These are phyloP conservation scores for Eudemis profundana DNA, from an alignment of 2,888 invertebrate species.

Conservation along the genomic window DNA sequence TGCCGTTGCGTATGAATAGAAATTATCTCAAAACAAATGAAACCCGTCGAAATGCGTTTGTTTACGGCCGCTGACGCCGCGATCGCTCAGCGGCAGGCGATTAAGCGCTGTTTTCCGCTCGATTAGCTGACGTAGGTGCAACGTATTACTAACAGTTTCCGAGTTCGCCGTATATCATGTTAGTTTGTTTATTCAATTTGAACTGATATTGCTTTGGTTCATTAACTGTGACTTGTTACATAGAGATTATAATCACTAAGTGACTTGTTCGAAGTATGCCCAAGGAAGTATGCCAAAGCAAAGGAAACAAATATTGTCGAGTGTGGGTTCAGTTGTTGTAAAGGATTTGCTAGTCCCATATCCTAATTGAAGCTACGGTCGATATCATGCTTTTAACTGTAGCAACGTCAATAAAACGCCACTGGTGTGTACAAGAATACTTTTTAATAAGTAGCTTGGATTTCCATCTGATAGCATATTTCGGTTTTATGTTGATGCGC, in stretches of 20 bases:
- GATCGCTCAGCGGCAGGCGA: slow-evolving; percentile 34
- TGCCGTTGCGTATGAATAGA: slow-evolving; percentile 1
- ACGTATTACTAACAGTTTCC: slow-evolving; percentile 29
- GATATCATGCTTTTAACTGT: too few relatives aligned
- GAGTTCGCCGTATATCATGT: slow-evolving; percentile 11
- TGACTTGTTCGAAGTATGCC: too few relatives aligned
- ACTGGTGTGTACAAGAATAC: too few relatives aligned
- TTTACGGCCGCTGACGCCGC: slow-evolving; percentile 37
- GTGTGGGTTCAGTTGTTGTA: too few relatives aligned
- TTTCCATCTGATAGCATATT: too few relatives aligned
- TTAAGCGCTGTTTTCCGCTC: slow-evolving; percentile 40
- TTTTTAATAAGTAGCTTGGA: too few relatives aligned
- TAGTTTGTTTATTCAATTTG: slow-evolving; percentile 12
- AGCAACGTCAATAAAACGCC: too few relatives aligned
- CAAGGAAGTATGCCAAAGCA: too few relatives aligned
- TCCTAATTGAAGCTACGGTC: too few relatives aligned
- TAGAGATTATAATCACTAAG: neutral
- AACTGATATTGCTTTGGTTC: slow-evolving; percentile 6
- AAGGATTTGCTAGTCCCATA: too few relatives aligned
- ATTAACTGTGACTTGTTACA: neutral
- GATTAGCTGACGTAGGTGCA: slow-evolving; percentile 39
- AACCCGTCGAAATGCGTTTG: slow-evolving; percentile 30
- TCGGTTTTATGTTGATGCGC: too few relatives aligned
- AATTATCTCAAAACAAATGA: slow-evolving; percentile 30
- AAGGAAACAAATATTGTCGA: too few relatives aligned